A percentile compares a stretch with the other conserved stretches of the same genome.
Evolutionary conservation across 2,113 vertebrate genomes (phyloP).

Genomic region (Neodontobutis hainanensis): DNA sequence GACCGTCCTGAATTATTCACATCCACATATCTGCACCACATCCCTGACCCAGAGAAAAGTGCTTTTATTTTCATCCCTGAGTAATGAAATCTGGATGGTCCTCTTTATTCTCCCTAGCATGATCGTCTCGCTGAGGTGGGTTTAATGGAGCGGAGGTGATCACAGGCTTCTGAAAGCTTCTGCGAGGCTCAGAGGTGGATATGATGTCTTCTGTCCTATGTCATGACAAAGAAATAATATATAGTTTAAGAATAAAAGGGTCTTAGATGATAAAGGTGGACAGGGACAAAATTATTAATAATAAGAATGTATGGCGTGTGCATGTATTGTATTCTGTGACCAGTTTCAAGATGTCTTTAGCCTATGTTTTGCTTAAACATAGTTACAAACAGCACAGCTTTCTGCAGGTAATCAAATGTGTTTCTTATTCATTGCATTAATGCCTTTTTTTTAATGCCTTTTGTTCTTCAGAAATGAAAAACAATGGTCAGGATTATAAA

Average conservation of each 20-base stretch:
- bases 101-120: slow-evolving; percentile 24
- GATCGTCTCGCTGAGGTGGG: slow-evolving; percentile 35
- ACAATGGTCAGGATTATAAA: no score
- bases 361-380: no score
- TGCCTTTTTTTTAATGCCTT: no score
- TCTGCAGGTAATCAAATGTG: no score
- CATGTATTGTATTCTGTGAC: no score
- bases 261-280: neutral
- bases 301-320: no score
- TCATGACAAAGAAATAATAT: neutral
- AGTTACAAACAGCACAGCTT: no score
- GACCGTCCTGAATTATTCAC: slow-evolving; percentile 75
- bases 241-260: neutral
- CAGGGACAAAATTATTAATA: neutral
- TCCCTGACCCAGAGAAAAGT: slow-evolving; percentile 65
- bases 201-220: slow-evolving; percentile 8
- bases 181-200: slow-evolving; percentile 12
- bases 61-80: slow-evolving; percentile 71
- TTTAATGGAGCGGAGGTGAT: slow-evolving; percentile 61
- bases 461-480: no score
- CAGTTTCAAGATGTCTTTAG: no score
- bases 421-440: no score
- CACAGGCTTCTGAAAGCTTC: slow-evolving; percentile 49
- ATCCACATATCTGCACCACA: slow-evolving; percentile 59
- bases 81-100: slow-evolving; percentile 61